Evolutionary conservation across 2,113 vertebrate genomes (phyloP), one percentile per base, ranked within the genome.

Genomic region (Arizona elegans): DNA sequence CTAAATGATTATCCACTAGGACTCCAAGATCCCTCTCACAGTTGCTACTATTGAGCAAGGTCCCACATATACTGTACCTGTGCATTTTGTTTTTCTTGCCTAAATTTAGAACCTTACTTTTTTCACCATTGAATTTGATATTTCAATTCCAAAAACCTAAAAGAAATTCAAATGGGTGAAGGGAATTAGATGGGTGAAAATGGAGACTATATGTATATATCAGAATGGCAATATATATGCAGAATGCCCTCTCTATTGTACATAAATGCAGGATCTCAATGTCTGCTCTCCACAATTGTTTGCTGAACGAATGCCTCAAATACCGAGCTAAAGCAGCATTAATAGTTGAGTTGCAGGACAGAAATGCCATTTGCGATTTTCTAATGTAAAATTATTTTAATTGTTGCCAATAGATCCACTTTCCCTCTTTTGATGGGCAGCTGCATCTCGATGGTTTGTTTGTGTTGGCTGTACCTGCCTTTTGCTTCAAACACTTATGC

Each of bases 401-500:
- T 52, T 92, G 90, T 89, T 93, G 53, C 89, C 86, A 0, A 7
- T 26, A 90, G 43, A 5, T 56, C 47, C n/a, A 75, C 3, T 90
- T 90, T 62, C 17, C 5, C 70, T 86, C 43, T 29, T 19, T 8
- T 11, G 91, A 91, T 86, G 94, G 93, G 94, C 86, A 94, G 5
- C 54, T 91, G 0, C 0, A 2, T 93, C 94, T 93, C 92, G 93
- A 62, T 47, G 81, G 91, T 33, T 47, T 90, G 29, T 0, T 0
- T 53, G 19, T 91, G 13, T 53, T n/a, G 53, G 4, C 91, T 93
- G 93, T 91, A 90, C 89, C 94, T 70, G 1, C 7, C 89, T 85
- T 90, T 92, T 11, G 23, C 24, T 85, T 56, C 88, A 62, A 81
- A 75, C 70, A 87, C 93, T 91, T 93, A 94, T 94, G 65, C 93